phyloP scores from a whole-genome alignment of 2,888 invertebrate species.

The Agonopterix subpropinquella region DNA sequence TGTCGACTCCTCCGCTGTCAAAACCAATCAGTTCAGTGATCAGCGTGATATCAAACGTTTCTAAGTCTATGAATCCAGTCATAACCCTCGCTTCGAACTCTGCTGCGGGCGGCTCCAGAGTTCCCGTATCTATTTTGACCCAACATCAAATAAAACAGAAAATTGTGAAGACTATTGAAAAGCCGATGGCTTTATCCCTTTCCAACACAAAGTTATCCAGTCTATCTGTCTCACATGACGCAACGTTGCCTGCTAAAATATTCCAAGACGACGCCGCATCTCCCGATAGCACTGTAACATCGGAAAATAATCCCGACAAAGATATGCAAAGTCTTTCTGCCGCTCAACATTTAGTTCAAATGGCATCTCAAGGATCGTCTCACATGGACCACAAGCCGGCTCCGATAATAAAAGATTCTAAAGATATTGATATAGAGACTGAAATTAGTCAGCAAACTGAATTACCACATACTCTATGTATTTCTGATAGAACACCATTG shows the following conservation, averaged over 20 bases:
- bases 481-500: slow-evolving; percentile 57
- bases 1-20: slow-evolving; percentile 50
- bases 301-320: slow-evolving; percentile 37
- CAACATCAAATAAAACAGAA: slow-evolving; percentile 71
- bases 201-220: slow-evolving; percentile 73
- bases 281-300: slow-evolving; percentile 66
- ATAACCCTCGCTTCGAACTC: slow-evolving; percentile 54
- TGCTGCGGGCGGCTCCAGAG: slow-evolving; percentile 39
- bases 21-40: slow-evolving; percentile 66
- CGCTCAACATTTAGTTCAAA: slow-evolving; percentile 31
- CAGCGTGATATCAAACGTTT: slow-evolving; percentile 63
- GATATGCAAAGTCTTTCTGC: slow-evolving; percentile 28
- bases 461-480: slow-evolving; percentile 56
- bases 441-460: slow-evolving; percentile 71
- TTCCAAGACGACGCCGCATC: slow-evolving; percentile 81
- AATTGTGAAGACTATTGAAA: slow-evolving; percentile 68
- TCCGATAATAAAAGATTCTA: slow-evolving; percentile 32
- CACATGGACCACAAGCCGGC: slow-evolving; percentile 35
- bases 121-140: slow-evolving; percentile 60
- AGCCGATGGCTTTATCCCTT: slow-evolving; percentile 67
- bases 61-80: slow-evolving; percentile 58
- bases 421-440: slow-evolving; percentile 66
- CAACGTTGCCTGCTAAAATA: slow-evolving; percentile 78
- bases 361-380: slow-evolving; percentile 27
- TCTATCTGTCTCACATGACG: slow-evolving; percentile 74